Conservation (phyloP, 2,888 invertebrate species). For the Volucella bombylans region DNA sequence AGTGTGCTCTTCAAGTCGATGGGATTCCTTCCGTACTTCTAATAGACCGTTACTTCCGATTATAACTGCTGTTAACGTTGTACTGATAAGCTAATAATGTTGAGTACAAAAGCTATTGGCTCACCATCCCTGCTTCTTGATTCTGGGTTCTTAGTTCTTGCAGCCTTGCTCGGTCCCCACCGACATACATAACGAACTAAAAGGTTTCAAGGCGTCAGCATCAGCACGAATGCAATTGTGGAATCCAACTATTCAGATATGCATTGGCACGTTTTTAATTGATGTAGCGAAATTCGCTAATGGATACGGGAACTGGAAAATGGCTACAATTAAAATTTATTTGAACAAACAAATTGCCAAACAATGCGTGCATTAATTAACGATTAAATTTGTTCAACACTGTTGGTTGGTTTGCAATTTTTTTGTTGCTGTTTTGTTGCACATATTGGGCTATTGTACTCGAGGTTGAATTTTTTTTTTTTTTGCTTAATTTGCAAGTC, state of each 20-base stretch:
- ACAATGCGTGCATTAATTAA: slow-evolving; percentile 66
- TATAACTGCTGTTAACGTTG: slow-evolving; percentile 32
- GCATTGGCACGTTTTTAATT: slow-evolving; percentile 53
- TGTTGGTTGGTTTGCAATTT: slow-evolving; percentile 3
- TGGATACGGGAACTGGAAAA: slow-evolving; percentile 48
- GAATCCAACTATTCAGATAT: slow-evolving; percentile 22
- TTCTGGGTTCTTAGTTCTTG: no score
- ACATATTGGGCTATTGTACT: background rate
- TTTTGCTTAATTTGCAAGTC: slow-evolving; percentile 14
- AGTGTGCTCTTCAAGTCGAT: slow-evolving; percentile 9
- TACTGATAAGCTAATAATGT: slow-evolving; percentile 27
- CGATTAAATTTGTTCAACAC: slow-evolving; percentile 59
- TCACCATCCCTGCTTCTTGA: no score
- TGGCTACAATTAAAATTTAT: slow-evolving; percentile 57
- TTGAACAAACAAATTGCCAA: slow-evolving; percentile 66
- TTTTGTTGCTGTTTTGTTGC: background rate
- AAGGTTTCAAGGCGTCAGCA: slow-evolving; percentile 21
- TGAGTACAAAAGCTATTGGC: slow-evolving; percentile 37
- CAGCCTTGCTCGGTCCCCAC: background rate
- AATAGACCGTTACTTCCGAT: slow-evolving; percentile 33
- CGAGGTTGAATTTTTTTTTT: slow-evolving; percentile 6
- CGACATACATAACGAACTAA: slow-evolving; percentile 17
- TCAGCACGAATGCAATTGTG: background rate
- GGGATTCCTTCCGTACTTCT: background rate
- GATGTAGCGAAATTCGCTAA: slow-evolving; percentile 59